Evolutionary conservation across 2,888 invertebrate species (phyloP).

Genomic region (Pyrochroa serraticornis): DNA sequence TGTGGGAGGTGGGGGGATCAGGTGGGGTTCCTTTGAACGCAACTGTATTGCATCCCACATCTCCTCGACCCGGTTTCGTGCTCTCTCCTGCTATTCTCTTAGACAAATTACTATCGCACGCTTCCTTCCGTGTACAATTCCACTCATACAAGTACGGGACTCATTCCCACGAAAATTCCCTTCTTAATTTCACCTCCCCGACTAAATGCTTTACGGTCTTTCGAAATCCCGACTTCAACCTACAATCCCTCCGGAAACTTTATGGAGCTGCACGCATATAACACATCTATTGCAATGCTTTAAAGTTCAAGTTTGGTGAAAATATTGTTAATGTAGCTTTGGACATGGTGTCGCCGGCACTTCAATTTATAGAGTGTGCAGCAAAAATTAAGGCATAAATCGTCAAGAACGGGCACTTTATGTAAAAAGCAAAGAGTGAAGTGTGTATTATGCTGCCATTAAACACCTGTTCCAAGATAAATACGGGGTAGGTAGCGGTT

Average conservation of each 20-base stretch:
- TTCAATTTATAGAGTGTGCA: too few species aligned
- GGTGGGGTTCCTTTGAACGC: slow-evolving; percentile 28
- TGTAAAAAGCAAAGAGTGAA: not conserved
- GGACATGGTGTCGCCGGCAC: too few species aligned
- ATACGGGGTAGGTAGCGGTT: not conserved
- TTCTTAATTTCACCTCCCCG: slow-evolving; percentile 23
- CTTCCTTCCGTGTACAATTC: slow-evolving; percentile 43
- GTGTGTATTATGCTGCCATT: slow-evolving; percentile 2
- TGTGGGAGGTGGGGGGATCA: slow-evolving; percentile 22
- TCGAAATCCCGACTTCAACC: slow-evolving; percentile 15
- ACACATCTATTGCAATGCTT: slow-evolving; percentile 3
- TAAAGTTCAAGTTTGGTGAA: not conserved
- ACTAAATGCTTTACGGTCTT: slow-evolving; percentile 22
- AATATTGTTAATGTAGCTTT: too few species aligned
- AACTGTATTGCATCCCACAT: slow-evolving; percentile 33
- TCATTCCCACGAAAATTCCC: slow-evolving; percentile 22
- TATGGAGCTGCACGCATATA: not conserved
- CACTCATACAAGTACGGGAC: slow-evolving; percentile 19
- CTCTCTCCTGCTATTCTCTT: slow-evolving; percentile 35
- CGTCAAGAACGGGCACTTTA: too few species aligned
- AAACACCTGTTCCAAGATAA: slow-evolving; percentile 1
- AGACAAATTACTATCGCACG: slow-evolving; percentile 48
- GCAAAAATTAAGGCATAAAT: too few species aligned
- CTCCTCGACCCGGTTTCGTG: slow-evolving; percentile 26
- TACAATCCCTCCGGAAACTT: slow-evolving; percentile 1